Percentiles rank a stretch among this genome's conserved stretches.
These are phyloP conservation scores for Agapornis canus DNA, from an alignment of 2,797 vertebrate species.

Conservation along the genomic window DNA sequence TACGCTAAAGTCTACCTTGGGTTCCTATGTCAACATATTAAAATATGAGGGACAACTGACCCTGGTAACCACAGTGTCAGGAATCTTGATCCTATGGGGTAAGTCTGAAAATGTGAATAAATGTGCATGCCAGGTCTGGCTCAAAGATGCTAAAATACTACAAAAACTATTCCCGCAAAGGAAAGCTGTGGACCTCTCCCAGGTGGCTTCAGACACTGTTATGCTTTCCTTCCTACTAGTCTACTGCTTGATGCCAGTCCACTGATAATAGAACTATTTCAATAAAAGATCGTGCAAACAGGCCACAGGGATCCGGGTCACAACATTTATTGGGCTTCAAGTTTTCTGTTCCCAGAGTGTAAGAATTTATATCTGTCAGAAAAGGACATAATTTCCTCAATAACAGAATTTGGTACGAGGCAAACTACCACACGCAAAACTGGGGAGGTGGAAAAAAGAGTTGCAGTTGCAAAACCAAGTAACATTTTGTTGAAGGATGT, in stretches of 20 bases:
- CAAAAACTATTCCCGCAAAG: background rate
- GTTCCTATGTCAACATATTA: background rate
- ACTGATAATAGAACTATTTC: background rate
- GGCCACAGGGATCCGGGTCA: background rate
- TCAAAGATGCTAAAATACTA: background rate
- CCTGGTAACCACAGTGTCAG: background rate
- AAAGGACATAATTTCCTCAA: background rate
- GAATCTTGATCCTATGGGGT: background rate
- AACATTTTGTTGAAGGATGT: background rate
- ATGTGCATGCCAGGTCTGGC: background rate
- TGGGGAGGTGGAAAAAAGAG: background rate
- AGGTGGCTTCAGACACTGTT: background rate
- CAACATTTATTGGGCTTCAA: background rate
- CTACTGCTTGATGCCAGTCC: background rate
- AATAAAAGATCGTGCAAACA: background rate
- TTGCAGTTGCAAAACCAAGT: background rate
- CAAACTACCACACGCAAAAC: background rate
- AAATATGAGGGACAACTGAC: background rate
- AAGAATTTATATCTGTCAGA: background rate
- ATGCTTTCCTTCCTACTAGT: background rate
- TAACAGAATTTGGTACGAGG: background rate
- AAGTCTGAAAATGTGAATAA: background rate
- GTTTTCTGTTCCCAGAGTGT: background rate
- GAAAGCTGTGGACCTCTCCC: background rate
- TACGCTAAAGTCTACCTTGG: background rate